phyloP scores from a whole-genome alignment of 2,113 vertebrate species.

The Hemibagrus wyckioides region DNA sequence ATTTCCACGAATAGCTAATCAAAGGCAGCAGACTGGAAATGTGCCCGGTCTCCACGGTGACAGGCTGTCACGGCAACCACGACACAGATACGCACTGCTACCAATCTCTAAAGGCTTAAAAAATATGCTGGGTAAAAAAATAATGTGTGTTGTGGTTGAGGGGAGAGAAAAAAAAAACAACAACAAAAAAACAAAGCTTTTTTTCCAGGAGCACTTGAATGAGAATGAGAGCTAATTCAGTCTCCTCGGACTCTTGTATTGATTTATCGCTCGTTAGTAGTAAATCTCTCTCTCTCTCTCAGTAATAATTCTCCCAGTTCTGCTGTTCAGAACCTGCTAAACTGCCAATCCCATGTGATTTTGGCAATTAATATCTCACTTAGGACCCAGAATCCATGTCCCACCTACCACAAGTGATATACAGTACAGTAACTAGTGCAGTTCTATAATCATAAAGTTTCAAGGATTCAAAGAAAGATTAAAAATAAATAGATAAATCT shows the following conservation, averaged over 20 bases:
- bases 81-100: slow-evolving; percentile 3
- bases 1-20: slow-evolving; percentile 65
- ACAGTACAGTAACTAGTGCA: not conserved
- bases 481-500: not conserved
- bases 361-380: not conserved
- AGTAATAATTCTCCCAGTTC: not conserved
- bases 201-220: not conserved
- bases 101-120: slow-evolving; percentile 21
- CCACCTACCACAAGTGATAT: not conserved
- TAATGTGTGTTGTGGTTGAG: not conserved
- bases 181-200: not conserved
- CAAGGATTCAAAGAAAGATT: not conserved
- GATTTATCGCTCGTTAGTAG: not conserved
- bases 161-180: not conserved
- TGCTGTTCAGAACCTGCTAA: not conserved
- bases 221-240: slow-evolving; percentile 1
- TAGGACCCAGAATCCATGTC: not conserved
- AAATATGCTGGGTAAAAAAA: slow-evolving; percentile 11
- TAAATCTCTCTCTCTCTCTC: not conserved
- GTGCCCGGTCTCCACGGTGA: slow-evolving; percentile 45
- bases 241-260: not conserved
- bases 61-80: slow-evolving; percentile 43
- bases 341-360: not conserved
- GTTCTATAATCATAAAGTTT: too few species aligned
- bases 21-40: slow-evolving; percentile 62